These are phyloP conservation scores for Nezara viridula DNA, from an alignment of 2,888 invertebrate species.

Conservation along the genomic window DNA sequence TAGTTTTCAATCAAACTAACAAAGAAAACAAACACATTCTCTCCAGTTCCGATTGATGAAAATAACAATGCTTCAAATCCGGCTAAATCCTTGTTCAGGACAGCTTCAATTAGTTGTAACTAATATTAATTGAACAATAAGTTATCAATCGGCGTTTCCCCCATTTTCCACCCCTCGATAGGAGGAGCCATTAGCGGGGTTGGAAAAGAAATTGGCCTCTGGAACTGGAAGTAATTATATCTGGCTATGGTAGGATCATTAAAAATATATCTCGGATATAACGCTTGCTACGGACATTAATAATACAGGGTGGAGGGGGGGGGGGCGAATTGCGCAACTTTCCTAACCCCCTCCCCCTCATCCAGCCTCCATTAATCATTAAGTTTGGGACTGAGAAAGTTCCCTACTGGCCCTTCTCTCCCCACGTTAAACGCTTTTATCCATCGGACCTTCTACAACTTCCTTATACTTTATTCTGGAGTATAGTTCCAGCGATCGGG, in stretches of 20 bases:
- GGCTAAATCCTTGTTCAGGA: background rate
- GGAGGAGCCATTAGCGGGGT: slow-evolving; percentile 31
- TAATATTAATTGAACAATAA: slow-evolving; percentile 56
- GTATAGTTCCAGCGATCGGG: background rate
- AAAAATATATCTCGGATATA: slow-evolving; percentile 56
- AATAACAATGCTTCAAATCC: background rate
- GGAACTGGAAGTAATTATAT: slow-evolving; percentile 57
- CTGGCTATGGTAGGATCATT: slow-evolving; percentile 50
- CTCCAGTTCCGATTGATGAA: background rate
- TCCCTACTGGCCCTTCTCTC: slow-evolving; percentile 6
- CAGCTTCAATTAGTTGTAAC: slow-evolving; percentile 55
- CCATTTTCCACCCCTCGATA: slow-evolving; percentile 28
- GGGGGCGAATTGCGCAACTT: slow-evolving; percentile 53
- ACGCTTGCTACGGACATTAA: slow-evolving; percentile 48
- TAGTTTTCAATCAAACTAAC: background rate
- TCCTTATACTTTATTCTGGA: slow-evolving; percentile 19
- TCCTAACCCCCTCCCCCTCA: background rate
- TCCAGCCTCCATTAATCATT: slow-evolving; percentile 54
- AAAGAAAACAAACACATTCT: background rate
- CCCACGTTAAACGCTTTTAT: slow-evolving; percentile 17
- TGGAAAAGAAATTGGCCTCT: slow-evolving; percentile 32
- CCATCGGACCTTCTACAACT: slow-evolving; percentile 19
- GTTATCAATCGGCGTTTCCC: slow-evolving; percentile 47
- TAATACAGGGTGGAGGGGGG: slow-evolving; percentile 50
- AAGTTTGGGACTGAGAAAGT: slow-evolving; percentile 54